Conservation (phyloP, 2,113 vertebrate genomes). For the Indicator indicator region DNA sequence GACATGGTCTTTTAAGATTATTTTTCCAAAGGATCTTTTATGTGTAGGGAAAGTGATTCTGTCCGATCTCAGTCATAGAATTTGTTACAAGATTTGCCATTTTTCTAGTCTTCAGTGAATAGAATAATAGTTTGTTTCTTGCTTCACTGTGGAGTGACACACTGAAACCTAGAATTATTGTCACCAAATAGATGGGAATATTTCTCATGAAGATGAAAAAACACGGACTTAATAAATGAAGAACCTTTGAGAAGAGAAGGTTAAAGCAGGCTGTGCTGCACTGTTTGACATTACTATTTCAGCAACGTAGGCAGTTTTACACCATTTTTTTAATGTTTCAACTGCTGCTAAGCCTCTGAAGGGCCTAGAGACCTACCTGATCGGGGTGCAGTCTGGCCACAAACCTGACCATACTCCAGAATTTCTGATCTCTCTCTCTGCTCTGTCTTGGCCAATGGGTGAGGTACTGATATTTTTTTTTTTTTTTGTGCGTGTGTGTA, state of each 20-base stretch:
- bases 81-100: conserved; percentile 21
- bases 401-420: neutral
- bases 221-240: conserved; percentile 21
- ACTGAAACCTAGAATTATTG: conserved; percentile 29
- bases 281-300: conserved; percentile 11
- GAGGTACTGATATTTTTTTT: neutral
- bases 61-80: neutral
- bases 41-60: neutral
- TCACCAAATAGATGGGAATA: conserved; percentile 24
- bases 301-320: neutral
- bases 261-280: conserved; percentile 8
- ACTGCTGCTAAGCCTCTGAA: conserved; percentile 1
- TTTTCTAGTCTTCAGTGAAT: conserved; percentile 36
- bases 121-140: conserved; percentile 36
- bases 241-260: conserved; percentile 23
- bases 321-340: neutral
- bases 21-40: conserved; percentile 9
- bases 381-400: neutral
- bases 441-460: neutral
- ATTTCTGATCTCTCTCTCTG: neutral
- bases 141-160: conserved; percentile 44
- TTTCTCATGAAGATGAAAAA: conserved; percentile 48
- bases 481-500: too few species aligned
- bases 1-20: neutral
- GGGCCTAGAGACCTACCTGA: neutral